Evolutionary conservation across 2,888 invertebrate genomes (phyloP).

Genomic region (Phlogophora meticulosa): DNA sequence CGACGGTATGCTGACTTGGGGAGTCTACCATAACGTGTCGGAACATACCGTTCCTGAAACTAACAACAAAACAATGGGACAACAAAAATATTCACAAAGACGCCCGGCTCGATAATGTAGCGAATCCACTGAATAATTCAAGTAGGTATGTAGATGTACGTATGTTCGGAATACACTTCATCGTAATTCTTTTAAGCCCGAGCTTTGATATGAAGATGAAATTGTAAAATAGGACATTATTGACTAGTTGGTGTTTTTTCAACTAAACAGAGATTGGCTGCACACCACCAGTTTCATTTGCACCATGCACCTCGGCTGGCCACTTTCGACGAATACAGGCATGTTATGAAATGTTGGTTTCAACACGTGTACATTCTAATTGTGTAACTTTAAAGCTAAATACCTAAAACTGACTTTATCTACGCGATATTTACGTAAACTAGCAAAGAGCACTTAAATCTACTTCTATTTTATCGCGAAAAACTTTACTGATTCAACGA

Average conservation of each 20-base stretch:
- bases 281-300: neutral
- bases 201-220: conserved; percentile 5
- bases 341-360: conserved; percentile 20
- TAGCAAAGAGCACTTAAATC: conserved; percentile 3
- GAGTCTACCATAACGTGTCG: conserved; percentile 84
- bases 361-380: conserved; percentile 9
- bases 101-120: conserved; percentile 27
- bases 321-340: neutral
- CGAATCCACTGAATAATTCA: conserved; percentile 46
- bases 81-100: conserved; percentile 52
- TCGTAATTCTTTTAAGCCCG: conserved; percentile 10
- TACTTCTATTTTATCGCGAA: conserved; percentile 14
- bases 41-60: conserved; percentile 90
- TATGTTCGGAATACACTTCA: conserved; percentile 20
- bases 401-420: too few relatives aligned
- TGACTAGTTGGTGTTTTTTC: neutral
- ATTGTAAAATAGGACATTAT: neutral
- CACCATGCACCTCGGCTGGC: neutral
- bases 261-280: neutral
- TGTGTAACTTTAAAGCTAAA: conserved; percentile 6
- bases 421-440: conserved; percentile 4
- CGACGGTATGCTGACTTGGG: conserved; percentile 82
- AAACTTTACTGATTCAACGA: neutral
- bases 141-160: neutral
- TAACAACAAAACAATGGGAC: conserved; percentile 79